Evolutionary conservation across 1,140 invertebrate genomes (phyloP), one percentile per base, ranked within the genome.

Genomic region (Scaptomyza graminum): DNA sequence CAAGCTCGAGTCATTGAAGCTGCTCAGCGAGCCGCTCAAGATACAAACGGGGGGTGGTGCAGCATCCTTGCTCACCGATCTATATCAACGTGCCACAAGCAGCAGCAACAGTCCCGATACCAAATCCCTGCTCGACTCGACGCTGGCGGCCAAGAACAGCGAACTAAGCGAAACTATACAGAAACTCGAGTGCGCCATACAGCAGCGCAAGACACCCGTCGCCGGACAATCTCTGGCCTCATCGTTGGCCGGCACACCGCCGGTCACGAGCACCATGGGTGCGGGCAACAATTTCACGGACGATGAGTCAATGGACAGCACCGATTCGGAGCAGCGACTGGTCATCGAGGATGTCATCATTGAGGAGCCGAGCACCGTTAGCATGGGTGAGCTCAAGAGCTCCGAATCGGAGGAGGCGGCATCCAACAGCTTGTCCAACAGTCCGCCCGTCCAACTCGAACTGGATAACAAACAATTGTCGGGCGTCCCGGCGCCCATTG

Each of bases 311-410:
- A 92, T 92, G 1, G 95, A 96, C 71, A 95, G 95, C 65, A 95
- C 95, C 60, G 95, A 96, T 85, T 95, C 95, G 0, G 95, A 96
- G 79, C 93, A 94, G 69, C 93, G 95, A 74, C 93, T 94, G 25
- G 92, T 94, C 2, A 95, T 95, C 47, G 93, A 92, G 46, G 91
- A 92, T 55, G 87, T 91, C 1, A 69, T 76, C 12, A 69, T 60
- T 1, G 83, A 88, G 50, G 72, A 88, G 63, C 78, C 84, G 9
- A 87, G 72, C 11, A 62, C 47, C 15, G 12, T 72, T 0, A 80
- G 65, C 7, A n/a, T 41, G 11, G n/a, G 37, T n/a, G 79, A 83
- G 15, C 65, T 74, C 2, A 88, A 88, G 69, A 88, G 84, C 47
- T 84, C 83, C 6, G 47, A 54, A 0, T 82, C 87, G 0, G 81